A percentile compares a stretch with the other conserved stretches of the same genome.
These are phyloP conservation scores for Hymenopus coronatus DNA, from an alignment of 2,888 invertebrate genomes.

Conservation along the genomic window DNA sequence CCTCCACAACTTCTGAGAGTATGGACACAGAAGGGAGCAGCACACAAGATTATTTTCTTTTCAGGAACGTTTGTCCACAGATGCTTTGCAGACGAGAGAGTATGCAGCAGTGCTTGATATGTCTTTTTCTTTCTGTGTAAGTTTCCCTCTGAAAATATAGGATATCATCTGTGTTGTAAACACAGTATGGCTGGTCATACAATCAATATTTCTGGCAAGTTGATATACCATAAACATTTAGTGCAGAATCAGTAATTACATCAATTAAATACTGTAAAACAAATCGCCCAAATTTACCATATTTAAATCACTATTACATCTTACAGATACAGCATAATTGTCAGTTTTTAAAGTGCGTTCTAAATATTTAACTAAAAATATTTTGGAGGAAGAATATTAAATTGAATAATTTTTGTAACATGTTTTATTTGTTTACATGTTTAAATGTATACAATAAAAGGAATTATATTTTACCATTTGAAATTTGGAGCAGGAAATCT, in stretches of 20 bases:
- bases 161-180: neutral
- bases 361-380: too few species aligned
- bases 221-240: neutral
- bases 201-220: slow-evolving; percentile 34
- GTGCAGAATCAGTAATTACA: too few species aligned
- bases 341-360: too few species aligned
- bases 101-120: neutral
- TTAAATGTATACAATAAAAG: too few species aligned
- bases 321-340: too few species aligned
- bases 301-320: too few species aligned
- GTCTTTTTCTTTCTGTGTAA: slow-evolving; percentile 5
- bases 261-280: too few species aligned
- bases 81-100: neutral
- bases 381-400: too few species aligned
- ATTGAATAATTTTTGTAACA: too few species aligned
- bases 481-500: neutral
- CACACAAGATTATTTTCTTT: neutral
- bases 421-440: too few species aligned
- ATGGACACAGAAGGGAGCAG: neutral
- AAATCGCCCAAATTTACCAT: too few species aligned
- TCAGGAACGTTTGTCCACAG: slow-evolving; percentile 3
- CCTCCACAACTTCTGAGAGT: neutral
- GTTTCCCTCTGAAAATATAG: slow-evolving; percentile 31
- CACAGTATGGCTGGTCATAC: slow-evolving; percentile 34
- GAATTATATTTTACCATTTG: neutral